phyloP scores from a whole-genome alignment of 2,888 invertebrate species.

The Tenthredo scrophulariae region DNA sequence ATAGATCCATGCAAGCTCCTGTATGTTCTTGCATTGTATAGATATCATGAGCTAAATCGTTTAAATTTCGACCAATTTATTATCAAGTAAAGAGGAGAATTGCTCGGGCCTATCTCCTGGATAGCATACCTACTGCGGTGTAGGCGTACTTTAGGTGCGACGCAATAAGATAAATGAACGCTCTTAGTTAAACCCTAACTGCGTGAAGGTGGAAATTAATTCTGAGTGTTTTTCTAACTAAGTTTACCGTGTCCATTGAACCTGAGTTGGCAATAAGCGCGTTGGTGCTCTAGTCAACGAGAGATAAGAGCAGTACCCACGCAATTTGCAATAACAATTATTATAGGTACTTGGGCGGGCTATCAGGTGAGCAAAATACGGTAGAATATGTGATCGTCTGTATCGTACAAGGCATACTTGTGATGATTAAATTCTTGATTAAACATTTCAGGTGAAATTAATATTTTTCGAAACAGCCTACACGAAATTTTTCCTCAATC shows the following conservation, averaged over 20 bases:
- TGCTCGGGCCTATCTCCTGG: background rate
- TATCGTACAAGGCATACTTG: background rate
- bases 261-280: background rate
- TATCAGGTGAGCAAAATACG: background rate
- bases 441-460: constrained; percentile 13
- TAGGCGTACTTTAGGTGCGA: constrained; percentile 23
- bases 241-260: background rate
- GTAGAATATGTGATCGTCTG: background rate
- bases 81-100: background rate
- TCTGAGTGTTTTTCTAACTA: background rate
- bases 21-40: background rate
- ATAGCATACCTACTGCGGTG: background rate
- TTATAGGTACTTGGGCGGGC: background rate
- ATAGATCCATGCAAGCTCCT: background rate
- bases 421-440: constrained; percentile 22
- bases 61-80: background rate
- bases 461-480: background rate
- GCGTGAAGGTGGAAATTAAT: background rate
- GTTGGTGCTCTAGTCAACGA: background rate
- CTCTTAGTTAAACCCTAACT: background rate
- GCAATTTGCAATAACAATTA: background rate
- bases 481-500: background rate
- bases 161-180: constrained; percentile 1
- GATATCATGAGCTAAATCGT: background rate
- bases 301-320: background rate